Conservation (phyloP, 2,888 invertebrate genomes). For the Nudaria mundana region DNA sequence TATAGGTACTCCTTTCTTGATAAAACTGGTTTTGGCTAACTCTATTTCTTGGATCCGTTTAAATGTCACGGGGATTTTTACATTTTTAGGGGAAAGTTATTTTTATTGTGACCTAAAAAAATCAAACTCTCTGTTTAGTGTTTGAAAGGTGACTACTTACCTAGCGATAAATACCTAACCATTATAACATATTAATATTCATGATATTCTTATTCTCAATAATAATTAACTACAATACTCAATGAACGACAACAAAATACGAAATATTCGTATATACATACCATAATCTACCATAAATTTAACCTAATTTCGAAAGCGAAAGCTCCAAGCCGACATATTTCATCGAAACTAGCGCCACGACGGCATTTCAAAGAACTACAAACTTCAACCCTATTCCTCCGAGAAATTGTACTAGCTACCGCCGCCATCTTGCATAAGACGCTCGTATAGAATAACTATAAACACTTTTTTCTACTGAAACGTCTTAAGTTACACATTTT, state of each 20-base stretch:
- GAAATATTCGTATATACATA: too few relatives aligned
- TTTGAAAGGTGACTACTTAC: too few relatives aligned
- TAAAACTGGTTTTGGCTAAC: slow-evolving; percentile 33
- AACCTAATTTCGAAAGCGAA: slow-evolving; percentile 10
- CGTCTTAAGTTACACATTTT: slow-evolving; percentile 78
- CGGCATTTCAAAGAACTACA: slow-evolving; percentile 56
- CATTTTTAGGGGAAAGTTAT: slow-evolving; percentile 6
- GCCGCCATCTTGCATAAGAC: slow-evolving; percentile 79
- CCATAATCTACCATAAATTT: too few relatives aligned
- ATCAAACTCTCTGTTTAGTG: too few relatives aligned
- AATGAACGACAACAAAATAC: too few relatives aligned
- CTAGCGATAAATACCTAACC: too few relatives aligned
- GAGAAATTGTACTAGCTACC: slow-evolving; percentile 79
- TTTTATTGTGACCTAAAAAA: too few relatives aligned
- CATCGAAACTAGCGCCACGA: slow-evolving; percentile 42
- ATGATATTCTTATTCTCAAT: too few relatives aligned
- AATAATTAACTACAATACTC: too few relatives aligned
- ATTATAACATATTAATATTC: too few relatives aligned
- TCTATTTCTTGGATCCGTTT: slow-evolving; percentile 24
- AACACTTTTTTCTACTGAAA: slow-evolving; percentile 67
- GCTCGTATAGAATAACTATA: slow-evolving; percentile 77
- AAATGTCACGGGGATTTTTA: slow-evolving; percentile 36
- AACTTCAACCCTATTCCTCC: slow-evolving; percentile 62
- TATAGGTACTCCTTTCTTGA: slow-evolving; percentile 34
- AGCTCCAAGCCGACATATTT: slow-evolving; percentile 24